Evolutionary conservation across 2,113 vertebrate species (phyloP).

Genomic region (Ariopsis seemanni): DNA sequence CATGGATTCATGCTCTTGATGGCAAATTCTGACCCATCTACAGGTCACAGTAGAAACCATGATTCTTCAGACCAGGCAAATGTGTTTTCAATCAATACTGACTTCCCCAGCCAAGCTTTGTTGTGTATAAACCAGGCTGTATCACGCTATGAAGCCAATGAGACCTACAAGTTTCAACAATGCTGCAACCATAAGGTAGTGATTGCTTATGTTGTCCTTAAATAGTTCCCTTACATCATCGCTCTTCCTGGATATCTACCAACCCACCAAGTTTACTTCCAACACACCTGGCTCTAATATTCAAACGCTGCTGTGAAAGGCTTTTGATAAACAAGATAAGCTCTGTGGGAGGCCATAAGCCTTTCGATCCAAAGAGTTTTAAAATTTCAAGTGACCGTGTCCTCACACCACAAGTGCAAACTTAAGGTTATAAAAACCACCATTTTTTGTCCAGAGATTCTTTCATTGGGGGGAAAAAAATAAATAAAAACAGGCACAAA

Average conservation of each 20-base stretch:
- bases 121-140: not conserved
- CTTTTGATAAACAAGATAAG: conserved; percentile 7
- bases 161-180: not conserved
- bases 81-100: not conserved
- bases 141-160: not conserved
- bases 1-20: not conserved
- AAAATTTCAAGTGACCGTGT: not conserved
- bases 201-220: not conserved
- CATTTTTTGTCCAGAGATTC: not conserved
- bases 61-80: not conserved
- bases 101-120: not conserved
- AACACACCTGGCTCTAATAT: conserved; percentile 15
- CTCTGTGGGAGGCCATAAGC: not conserved
- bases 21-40: not conserved
- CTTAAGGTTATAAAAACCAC: not conserved
- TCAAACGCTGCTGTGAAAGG: not conserved
- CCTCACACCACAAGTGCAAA: not conserved
- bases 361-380: not conserved
- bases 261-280: not conserved
- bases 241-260: not conserved
- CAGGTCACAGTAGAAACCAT: not conserved
- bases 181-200: not conserved
- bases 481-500: not conserved
- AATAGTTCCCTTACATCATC: not conserved
- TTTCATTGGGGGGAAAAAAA: not conserved